phyloP scores from a whole-genome alignment of 1,140 invertebrate genomes.

The Drosophila parabipectinata region DNA sequence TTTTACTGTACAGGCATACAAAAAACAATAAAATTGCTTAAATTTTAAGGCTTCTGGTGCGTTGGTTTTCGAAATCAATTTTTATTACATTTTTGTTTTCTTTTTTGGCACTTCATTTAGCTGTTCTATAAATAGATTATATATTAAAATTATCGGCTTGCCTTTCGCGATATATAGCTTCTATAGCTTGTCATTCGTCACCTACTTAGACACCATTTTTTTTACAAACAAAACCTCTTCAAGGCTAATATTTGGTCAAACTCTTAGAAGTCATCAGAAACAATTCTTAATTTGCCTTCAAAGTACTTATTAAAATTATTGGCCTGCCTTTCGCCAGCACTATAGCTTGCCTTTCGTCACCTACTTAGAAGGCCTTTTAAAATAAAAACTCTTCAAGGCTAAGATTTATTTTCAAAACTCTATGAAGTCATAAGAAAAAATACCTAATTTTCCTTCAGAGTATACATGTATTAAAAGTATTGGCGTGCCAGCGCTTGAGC shows the following conservation, averaged over 20 bases:
- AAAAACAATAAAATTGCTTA: constrained; percentile 37
- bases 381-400: neutral
- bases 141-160: no score
- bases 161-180: no score
- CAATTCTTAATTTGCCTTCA: constrained; percentile 9
- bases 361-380: neutral
- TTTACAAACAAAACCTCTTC: neutral
- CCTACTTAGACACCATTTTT: no score
- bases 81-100: constrained; percentile 25
- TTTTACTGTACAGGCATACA: constrained; percentile 40
- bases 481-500: no score
- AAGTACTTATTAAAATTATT: no score
- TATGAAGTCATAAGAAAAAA: no score
- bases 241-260: neutral
- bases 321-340: no score
- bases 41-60: constrained; percentile 44
- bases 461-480: no score
- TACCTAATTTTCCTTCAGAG: no score
- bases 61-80: constrained; percentile 63
- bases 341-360: no score
- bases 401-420: neutral
- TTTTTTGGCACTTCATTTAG: constrained; percentile 42
- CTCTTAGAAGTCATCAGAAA: no score
- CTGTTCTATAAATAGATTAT: neutral
- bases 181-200: no score